Percentiles rank a stretch among this genome's conserved stretches.
These are phyloP conservation scores for Acanthosoma haemorrhoidale DNA, from an alignment of 2,888 invertebrate species.

Conservation along the genomic window DNA sequence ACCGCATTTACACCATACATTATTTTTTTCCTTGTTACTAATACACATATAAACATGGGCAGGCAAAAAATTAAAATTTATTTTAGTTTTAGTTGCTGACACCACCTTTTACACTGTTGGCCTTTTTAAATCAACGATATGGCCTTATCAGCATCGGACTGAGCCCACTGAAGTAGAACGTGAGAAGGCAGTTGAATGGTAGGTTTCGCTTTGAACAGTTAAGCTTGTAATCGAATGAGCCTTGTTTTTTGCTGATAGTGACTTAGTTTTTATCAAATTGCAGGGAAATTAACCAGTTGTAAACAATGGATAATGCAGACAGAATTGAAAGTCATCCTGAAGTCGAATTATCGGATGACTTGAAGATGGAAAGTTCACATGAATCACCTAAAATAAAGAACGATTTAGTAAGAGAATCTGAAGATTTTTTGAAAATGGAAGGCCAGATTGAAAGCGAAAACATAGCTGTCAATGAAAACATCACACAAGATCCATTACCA, in stretches of 20 bases:
- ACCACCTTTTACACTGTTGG: too few relatives aligned
- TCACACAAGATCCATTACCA: not conserved
- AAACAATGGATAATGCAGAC: not conserved
- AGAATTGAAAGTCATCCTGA: not conserved
- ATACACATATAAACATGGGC: not conserved
- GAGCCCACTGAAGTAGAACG: slow-evolving; percentile 4
- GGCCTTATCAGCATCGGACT: not conserved
- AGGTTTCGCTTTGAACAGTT: not conserved
- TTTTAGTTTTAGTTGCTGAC: not conserved
- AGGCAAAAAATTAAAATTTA: not conserved
- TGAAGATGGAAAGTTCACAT: not conserved
- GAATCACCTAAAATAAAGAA: not conserved
- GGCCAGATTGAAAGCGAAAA: not conserved
- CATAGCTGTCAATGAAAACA: too few relatives aligned
- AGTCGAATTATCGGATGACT: not conserved
- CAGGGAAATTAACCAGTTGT: not conserved
- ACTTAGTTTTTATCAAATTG: not conserved
- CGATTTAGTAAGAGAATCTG: not conserved
- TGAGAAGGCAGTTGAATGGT: slow-evolving; percentile 2
- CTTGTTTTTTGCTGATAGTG: not conserved
- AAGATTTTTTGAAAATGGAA: not conserved
- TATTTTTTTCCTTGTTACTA: not conserved
- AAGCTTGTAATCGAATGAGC: not conserved
- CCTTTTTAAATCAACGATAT: not conserved
- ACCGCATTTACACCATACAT: not conserved